phyloP scores from a whole-genome alignment of 2,888 invertebrate species.

The Tetramorium bicarinatum region DNA sequence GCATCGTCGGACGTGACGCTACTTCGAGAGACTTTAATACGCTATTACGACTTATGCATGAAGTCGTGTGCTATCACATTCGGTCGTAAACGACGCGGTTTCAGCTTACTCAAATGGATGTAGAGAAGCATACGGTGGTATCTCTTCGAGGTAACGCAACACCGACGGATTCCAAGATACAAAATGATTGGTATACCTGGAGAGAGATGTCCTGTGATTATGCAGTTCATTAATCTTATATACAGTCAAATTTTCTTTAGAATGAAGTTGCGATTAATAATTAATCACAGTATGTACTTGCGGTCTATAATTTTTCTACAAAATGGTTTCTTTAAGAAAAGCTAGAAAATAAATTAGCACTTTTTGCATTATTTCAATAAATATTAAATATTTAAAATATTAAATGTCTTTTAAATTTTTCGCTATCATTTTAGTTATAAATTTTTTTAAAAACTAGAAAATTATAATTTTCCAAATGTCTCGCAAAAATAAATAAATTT shows the following conservation, averaged over 20 bases:
- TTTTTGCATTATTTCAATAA: background rate
- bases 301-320: background rate
- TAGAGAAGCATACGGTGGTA: background rate
- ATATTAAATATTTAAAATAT: background rate
- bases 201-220: background rate
- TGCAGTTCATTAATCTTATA: background rate
- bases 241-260: background rate
- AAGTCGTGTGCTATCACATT: slow-evolving; percentile 32
- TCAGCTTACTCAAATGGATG: slow-evolving; percentile 20
- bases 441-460: background rate
- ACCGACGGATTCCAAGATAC: background rate
- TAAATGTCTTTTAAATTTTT: background rate
- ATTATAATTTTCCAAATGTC: background rate
- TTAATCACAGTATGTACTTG: background rate
- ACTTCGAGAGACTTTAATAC: slow-evolving; percentile 34
- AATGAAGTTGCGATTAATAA: background rate
- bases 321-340: background rate
- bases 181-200: background rate
- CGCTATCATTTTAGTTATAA: background rate
- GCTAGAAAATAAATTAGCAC: background rate
- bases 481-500: background rate
- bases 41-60: slow-evolving; percentile 15
- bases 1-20: slow-evolving; percentile 33
- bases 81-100: slow-evolving; percentile 43
- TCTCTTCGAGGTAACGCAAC: slow-evolving; percentile 1